Percentiles rank a stretch among this genome's conserved stretches.
Evolutionary conservation across 2,888 invertebrate species (phyloP).

Genomic region (Nomada fucata): DNA sequence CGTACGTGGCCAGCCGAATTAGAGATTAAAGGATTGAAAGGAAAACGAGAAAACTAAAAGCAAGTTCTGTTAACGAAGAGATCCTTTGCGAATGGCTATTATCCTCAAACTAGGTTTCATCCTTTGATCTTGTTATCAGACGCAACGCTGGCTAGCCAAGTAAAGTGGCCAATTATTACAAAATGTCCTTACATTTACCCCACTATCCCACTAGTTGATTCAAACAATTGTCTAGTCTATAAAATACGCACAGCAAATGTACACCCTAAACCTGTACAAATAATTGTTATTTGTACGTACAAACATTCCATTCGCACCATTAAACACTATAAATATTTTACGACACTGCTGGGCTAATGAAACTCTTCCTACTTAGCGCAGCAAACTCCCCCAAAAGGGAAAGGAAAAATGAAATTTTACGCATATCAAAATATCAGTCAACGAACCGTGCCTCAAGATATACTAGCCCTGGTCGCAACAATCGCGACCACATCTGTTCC

Average conservation of each 20-base stretch:
- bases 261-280: no score
- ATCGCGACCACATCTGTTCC: constrained; percentile 1
- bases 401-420: no score
- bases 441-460: background rate
- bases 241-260: no score
- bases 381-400: no score
- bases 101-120: constrained; percentile 34
- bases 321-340: no score
- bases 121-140: constrained; percentile 25
- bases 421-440: background rate
- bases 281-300: no score
- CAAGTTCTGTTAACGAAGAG: constrained; percentile 51
- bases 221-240: background rate
- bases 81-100: constrained; percentile 40
- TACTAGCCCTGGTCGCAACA: background rate
- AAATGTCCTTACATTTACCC: background rate
- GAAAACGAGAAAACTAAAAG: constrained; percentile 44
- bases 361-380: background rate
- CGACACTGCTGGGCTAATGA: background rate
- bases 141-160: background rate
- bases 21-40: constrained; percentile 71
- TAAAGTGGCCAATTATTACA: background rate
- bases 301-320: no score
- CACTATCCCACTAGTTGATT: no score
- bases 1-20: constrained; percentile 59